Base-by-base conservation (phyloP, 2,888 invertebrate species). In the Drosophila mimetica region DNA sequence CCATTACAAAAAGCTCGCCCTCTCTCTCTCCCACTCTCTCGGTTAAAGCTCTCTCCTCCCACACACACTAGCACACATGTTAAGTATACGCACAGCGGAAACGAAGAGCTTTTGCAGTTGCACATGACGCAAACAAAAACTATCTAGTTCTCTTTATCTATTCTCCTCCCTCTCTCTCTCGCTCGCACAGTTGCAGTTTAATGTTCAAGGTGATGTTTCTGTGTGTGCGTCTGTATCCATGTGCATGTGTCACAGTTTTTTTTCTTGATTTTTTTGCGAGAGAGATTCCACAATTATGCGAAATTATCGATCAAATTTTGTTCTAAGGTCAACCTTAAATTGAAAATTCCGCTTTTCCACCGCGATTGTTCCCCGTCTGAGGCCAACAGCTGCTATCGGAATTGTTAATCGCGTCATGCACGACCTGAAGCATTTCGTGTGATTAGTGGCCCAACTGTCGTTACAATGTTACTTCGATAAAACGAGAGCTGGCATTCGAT, bases 231-330 rank as follows among this genome's bases (percentile, higher is more conserved):
- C 53, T 71, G 39, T 71, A 54, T 58, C 44, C 51, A 44, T 66
- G 61, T 71, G 28, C 46, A 16, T 83, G 82, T 81, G 79, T 81
- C 82, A 81, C 73, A 74, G 46, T 53, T 79, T 76, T 70, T 58
- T 65, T 39, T 55, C 60, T 70, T 67, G 51, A 66, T 71, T 70
- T 36, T 48, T 73, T 72, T 61, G 55, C 69, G 51, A 57, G 55
- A 54, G 58, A 69, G 64, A 70, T 61, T 72, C 74, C 71, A 71
- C 79, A 89, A 84, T 90, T 89, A 89, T 90, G 89, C 83, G 90
- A 89, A 90, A 89, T 86, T 90, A 89, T 89, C 81, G 89, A 89
- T 90, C 85, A 87, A 79, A 87, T 88, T 75, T 75, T 74, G 52
- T 65, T 77, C 66, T 88, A 88, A 88, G 89, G 87, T 88, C 87